Evolutionary conservation across 2,888 invertebrate species (phyloP).

Genomic region (Trilocha varians): DNA sequence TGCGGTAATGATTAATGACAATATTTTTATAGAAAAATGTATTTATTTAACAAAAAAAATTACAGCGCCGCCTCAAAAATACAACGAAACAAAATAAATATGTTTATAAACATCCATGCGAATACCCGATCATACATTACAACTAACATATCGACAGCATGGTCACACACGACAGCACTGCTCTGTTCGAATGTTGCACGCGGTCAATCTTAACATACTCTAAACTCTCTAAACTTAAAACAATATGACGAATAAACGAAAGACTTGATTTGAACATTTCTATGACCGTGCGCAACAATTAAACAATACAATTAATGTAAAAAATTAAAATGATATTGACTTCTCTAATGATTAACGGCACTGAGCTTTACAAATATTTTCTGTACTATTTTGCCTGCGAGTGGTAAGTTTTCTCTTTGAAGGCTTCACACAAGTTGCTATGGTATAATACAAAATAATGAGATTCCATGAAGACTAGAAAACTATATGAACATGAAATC

Average conservation of each 20-base stretch:
- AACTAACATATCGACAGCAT: constrained; percentile 55
- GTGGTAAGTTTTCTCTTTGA: constrained; percentile 44
- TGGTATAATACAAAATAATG: constrained; percentile 57
- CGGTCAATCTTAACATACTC: constrained; percentile 9
- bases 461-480: constrained; percentile 70
- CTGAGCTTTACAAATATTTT: constrained; percentile 32
- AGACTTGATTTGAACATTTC: not conserved
- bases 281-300: constrained; percentile 10
- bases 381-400: constrained; percentile 31
- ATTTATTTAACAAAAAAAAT: constrained; percentile 70
- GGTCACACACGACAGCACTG: constrained; percentile 54
- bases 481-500: constrained; percentile 72
- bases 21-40: constrained; percentile 58
- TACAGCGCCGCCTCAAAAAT: constrained; percentile 64
- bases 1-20: constrained; percentile 57
- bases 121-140: constrained; percentile 61
- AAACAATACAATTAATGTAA: constrained; percentile 7
- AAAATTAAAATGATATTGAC: constrained; percentile 23
- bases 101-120: constrained; percentile 60
- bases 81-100: constrained; percentile 57
- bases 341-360: constrained; percentile 38
- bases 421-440: constrained; percentile 39
- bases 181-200: constrained; percentile 29
- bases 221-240: constrained; percentile 1
- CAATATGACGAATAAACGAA: not conserved